Conservation (phyloP, 2,113 vertebrate genomes). For the Pygoscelis adeliae region DNA sequence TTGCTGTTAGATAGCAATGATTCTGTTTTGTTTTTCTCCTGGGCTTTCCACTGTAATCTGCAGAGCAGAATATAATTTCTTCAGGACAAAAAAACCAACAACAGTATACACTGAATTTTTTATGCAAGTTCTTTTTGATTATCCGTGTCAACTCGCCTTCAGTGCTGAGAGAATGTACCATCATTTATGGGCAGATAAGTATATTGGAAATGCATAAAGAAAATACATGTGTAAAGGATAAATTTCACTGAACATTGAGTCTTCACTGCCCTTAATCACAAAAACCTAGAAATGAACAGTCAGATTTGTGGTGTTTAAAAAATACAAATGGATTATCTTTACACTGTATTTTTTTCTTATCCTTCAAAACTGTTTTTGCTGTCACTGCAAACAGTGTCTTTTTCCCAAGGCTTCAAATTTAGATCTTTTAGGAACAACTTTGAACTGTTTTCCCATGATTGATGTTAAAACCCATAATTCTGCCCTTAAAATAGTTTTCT, state of each 20-base stretch:
- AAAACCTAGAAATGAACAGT: neutral
- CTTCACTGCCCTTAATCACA: neutral
- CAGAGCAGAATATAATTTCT: neutral
- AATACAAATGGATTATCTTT: neutral
- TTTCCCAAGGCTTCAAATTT: conserved; percentile 37
- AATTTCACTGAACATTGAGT: neutral
- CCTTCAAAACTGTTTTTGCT: neutral
- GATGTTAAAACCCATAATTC: conserved; percentile 19
- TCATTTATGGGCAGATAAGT: neutral
- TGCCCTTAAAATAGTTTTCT: conserved; percentile 51
- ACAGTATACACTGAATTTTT: neutral
- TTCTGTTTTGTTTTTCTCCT: neutral
- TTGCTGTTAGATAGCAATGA: neutral
- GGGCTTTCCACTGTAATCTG: neutral
- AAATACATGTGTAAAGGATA: neutral
- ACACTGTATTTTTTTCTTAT: neutral
- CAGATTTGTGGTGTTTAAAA: neutral
- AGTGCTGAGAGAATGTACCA: neutral
- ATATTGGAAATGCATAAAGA: neutral
- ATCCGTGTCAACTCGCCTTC: neutral
- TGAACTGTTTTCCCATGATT: conserved; percentile 38
- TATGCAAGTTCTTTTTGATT: neutral
- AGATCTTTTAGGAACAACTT: conserved; percentile 17
- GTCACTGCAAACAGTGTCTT: neutral
- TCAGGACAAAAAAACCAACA: neutral